Conservation (phyloP, 2,888 invertebrate species). For the Caenorhabditis imperialis region DNA sequence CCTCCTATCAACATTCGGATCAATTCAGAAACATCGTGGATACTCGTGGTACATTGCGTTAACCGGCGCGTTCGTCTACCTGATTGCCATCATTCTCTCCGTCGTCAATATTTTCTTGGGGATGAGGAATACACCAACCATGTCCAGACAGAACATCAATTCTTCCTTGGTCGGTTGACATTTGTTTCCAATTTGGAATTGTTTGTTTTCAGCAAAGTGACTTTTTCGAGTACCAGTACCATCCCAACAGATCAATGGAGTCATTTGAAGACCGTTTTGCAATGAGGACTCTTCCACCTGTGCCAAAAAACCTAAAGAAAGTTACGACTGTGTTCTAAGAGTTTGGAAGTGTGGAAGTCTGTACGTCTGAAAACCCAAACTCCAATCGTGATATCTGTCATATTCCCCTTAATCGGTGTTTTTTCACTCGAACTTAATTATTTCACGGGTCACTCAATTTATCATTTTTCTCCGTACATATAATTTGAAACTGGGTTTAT, state of each 20-base stretch:
- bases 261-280: slow-evolving; percentile 66
- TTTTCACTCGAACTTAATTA: slow-evolving; percentile 7
- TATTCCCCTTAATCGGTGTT: slow-evolving; percentile 22
- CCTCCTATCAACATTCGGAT: too few species aligned
- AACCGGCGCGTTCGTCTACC: slow-evolving; percentile 60
- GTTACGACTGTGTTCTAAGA: slow-evolving; percentile 42
- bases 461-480: slow-evolving; percentile 5
- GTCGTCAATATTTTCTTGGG: slow-evolving; percentile 25
- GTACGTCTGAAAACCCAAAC: too few species aligned
- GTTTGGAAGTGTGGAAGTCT: neutral
- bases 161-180: slow-evolving; percentile 40
- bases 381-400: neutral
- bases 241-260: slow-evolving; percentile 38
- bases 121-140: slow-evolving; percentile 22
- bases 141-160: slow-evolving; percentile 48
- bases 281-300: slow-evolving; percentile 64
- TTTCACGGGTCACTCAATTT: slow-evolving; percentile 15
- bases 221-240: slow-evolving; percentile 55
- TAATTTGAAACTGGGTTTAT: slow-evolving; percentile 4
- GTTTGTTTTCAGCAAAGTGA: slow-evolving; percentile 45
- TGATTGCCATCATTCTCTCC: slow-evolving; percentile 45
- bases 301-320: slow-evolving; percentile 53
- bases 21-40: slow-evolving; percentile 74
- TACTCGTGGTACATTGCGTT: slow-evolving; percentile 74
- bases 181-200: neutral